Evolutionary conservation across 2,113 vertebrate species (phyloP), one percentile per base, ranked within the genome.

Genomic region (Fregetta grallaria): DNA sequence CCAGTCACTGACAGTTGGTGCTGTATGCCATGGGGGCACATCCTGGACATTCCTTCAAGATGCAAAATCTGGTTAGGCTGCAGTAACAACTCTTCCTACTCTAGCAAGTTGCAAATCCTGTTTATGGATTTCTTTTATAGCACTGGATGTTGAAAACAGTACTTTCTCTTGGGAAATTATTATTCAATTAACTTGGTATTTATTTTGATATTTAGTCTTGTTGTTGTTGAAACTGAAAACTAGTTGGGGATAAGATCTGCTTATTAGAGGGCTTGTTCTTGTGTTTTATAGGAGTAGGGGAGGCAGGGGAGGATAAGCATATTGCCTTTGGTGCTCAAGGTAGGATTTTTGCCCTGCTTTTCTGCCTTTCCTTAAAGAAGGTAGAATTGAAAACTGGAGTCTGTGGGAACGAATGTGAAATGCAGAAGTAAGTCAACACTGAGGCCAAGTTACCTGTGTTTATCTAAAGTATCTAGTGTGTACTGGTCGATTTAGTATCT

Each of bases 111-210:
- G 55, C 29, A 80, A 40, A 79, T 82, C 22, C 66, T 70, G 29
- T 79, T 88, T 21, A n/a, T 93, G 27, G 19, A 25, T 81, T 90
- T 88, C 38, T 53, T 87, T 92, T 75, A 21, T 63, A 73, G 50
- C 32, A 13, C 21, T 66, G 68, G 13, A 49, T 89, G 50, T 63
- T 94, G 65, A 81, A 94, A 93, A 73, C 40, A 61, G 25, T 66
- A 36, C 40, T 88, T 92, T 88, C 72, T 77, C 78, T 61, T 88
- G 76, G 79, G 86, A 95, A 77, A 71, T 71, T 32, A 53, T 73
- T 92, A 74, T 86, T 95, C 59, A 74, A 77, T 92, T 86, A 86
- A 55, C 52, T 93, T 68, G n/a, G 11, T 75, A 92, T 95, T 89
- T 96, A 44, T 93, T 93, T 92, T 71, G 13, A 30, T 81, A 91